Conservation (phyloP, 2,888 invertebrate genomes). For the Oligia strigilis region DNA sequence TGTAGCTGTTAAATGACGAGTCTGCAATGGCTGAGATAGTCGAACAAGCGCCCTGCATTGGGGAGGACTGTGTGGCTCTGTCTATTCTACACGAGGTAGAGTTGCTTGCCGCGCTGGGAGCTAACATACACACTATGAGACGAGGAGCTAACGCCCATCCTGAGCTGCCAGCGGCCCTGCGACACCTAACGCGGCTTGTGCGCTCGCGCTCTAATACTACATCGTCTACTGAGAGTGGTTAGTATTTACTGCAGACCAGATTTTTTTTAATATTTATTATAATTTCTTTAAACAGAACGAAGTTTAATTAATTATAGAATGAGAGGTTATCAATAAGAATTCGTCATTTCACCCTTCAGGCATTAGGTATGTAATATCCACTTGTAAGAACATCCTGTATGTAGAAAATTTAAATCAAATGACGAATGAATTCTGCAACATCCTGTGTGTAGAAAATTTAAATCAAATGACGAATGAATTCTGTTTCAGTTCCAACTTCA, state of each 20-base stretch:
- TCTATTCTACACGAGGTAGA: slow-evolving; percentile 95
- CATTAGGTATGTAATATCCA: no score
- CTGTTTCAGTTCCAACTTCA: slow-evolving; percentile 85
- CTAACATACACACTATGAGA: slow-evolving; percentile 92
- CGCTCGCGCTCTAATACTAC: slow-evolving; percentile 82
- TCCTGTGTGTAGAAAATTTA: background rate
- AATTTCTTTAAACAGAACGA: no score
- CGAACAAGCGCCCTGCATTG: slow-evolving; percentile 92
- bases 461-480: background rate
- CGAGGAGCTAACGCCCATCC: slow-evolving; percentile 93
- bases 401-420: background rate
- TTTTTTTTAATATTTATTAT: background rate
- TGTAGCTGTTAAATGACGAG: slow-evolving; percentile 86
- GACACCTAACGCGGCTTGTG: slow-evolving; percentile 91
- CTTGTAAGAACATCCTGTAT: background rate
- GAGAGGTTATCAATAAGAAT: background rate
- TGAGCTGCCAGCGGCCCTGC: slow-evolving; percentile 92
- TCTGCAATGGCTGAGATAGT: slow-evolving; percentile 92
- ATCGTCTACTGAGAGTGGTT: slow-evolving; percentile 77
- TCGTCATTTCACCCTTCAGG: background rate
- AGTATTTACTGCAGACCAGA: background rate
- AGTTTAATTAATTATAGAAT: background rate
- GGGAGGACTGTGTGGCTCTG: slow-evolving; percentile 93
- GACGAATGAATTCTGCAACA: slow-evolving; percentile 5
- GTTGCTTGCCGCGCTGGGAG: slow-evolving; percentile 92